Conservation (phyloP, 2,888 invertebrate species). For the Tanytarsus gracilentus region DNA sequence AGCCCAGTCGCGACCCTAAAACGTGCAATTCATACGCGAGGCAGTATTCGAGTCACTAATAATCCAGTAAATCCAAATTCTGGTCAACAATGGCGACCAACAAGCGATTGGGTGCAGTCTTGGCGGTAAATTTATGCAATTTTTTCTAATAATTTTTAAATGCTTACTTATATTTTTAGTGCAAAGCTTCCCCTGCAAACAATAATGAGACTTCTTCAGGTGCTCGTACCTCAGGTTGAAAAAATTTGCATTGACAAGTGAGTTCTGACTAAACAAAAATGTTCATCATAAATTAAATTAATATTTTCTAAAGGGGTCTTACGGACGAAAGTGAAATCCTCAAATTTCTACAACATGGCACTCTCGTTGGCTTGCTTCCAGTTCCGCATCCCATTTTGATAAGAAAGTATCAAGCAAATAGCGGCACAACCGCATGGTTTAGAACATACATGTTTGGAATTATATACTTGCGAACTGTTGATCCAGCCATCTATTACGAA, state of each 20-base stretch:
- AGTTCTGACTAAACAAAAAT: conserved; percentile 36
- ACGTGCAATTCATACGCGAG: conserved; percentile 44
- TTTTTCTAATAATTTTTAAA: no score
- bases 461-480: conserved; percentile 94
- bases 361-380: conserved; percentile 90
- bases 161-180: no score
- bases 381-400: conserved; percentile 99
- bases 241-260: conserved; percentile 99
- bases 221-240: conserved; percentile 98
- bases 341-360: conserved; percentile 97
- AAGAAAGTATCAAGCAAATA: conserved; percentile 97
- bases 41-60: conserved; percentile 51
- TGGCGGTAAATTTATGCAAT: no score
- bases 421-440: conserved; percentile 98
- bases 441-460: conserved; percentile 99
- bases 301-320: conserved; percentile 62
- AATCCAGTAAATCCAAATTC: conserved; percentile 28
- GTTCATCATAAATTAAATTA: background rate
- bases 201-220: conserved; percentile 96
- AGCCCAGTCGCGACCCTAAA: background rate
- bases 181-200: conserved; percentile 95
- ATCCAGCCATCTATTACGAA: conserved; percentile 99
- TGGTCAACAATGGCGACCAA: conserved; percentile 64
- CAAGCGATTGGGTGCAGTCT: conserved; percentile 87
- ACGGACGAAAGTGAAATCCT: conserved; percentile 99